Evolutionary conservation across 2,888 invertebrate species (phyloP).

Genomic region (Melanophora roralis): DNA sequence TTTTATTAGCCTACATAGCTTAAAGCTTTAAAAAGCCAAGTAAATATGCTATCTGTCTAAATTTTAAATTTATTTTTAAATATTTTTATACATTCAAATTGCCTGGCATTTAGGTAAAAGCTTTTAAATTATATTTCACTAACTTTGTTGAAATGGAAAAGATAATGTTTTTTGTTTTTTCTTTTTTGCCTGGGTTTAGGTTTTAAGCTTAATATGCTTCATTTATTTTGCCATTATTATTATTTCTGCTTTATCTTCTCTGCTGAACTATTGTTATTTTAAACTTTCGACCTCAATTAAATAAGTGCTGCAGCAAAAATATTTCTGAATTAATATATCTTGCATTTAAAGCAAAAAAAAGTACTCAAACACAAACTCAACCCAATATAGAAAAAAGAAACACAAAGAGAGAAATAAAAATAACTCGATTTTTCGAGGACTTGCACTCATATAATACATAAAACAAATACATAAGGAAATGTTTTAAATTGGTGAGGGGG

Average conservation of each 20-base stretch:
- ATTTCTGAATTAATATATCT: conserved; percentile 35
- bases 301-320: conserved; percentile 61
- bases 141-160: not conserved
- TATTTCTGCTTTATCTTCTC: not conserved
- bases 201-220: conserved; percentile 44
- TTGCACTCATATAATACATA: not conserved
- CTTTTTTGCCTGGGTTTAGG: conserved; percentile 30
- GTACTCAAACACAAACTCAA: conserved; percentile 1
- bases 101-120: not conserved
- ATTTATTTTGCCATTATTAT: conserved; percentile 19
- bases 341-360: conserved; percentile 15
- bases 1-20: too few relatives aligned
- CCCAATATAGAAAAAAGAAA: not conserved
- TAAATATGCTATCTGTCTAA: too few relatives aligned
- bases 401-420: conserved; percentile 11
- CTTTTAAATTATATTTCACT: not conserved
- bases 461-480: not conserved
- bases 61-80: too few relatives aligned
- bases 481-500: not conserved
- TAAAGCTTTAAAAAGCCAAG: too few relatives aligned
- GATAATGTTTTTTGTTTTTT: too few relatives aligned
- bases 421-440: conserved; percentile 18
- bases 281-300: conserved; percentile 76
- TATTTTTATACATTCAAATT: too few relatives aligned
- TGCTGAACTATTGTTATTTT: conserved; percentile 65